These are phyloP conservation scores for Dunckerocampus dactyliophorus DNA, from an alignment of 2,113 vertebrate genomes.

Conservation along the genomic window DNA sequence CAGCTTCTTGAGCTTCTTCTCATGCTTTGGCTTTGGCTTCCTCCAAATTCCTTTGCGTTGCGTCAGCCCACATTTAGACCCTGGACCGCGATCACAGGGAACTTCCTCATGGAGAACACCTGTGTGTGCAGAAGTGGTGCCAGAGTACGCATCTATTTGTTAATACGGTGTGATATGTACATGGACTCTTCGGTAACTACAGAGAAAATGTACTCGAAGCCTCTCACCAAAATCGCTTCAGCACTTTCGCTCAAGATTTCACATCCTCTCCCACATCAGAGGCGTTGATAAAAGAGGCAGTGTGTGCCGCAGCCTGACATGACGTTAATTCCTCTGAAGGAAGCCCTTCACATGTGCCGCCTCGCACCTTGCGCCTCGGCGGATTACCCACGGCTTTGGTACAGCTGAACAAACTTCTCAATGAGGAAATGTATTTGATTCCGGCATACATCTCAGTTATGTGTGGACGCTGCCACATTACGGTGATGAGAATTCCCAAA, in stretches of 20 bases:
- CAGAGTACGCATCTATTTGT: slow-evolving; percentile 58
- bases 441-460: slow-evolving; percentile 31
- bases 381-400: slow-evolving; percentile 31
- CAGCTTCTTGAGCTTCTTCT: slow-evolving; percentile 32
- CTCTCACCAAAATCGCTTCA: slow-evolving; percentile 53
- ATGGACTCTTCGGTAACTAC: slow-evolving; percentile 61
- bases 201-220: slow-evolving; percentile 62
- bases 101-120: slow-evolving; percentile 66
- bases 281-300: slow-evolving; percentile 58
- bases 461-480: slow-evolving; percentile 32
- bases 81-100: slow-evolving; percentile 63
- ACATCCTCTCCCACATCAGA: slow-evolving; percentile 68
- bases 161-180: slow-evolving; percentile 66
- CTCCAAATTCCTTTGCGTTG: slow-evolving; percentile 55
- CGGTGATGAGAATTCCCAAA: slow-evolving; percentile 32
- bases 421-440: slow-evolving; percentile 43
- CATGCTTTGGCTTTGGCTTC: slow-evolving; percentile 48
- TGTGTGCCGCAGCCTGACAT: slow-evolving; percentile 56
- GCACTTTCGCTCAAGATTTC: slow-evolving; percentile 68
- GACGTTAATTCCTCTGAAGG: slow-evolving; percentile 57
- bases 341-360: slow-evolving; percentile 48
- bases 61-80: slow-evolving; percentile 68
- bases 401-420: slow-evolving; percentile 40
- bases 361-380: slow-evolving; percentile 39
- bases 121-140: slow-evolving; percentile 57